Evolutionary conservation across 2,888 invertebrate species (phyloP).

Genomic region (Agonopterix heracliana): DNA sequence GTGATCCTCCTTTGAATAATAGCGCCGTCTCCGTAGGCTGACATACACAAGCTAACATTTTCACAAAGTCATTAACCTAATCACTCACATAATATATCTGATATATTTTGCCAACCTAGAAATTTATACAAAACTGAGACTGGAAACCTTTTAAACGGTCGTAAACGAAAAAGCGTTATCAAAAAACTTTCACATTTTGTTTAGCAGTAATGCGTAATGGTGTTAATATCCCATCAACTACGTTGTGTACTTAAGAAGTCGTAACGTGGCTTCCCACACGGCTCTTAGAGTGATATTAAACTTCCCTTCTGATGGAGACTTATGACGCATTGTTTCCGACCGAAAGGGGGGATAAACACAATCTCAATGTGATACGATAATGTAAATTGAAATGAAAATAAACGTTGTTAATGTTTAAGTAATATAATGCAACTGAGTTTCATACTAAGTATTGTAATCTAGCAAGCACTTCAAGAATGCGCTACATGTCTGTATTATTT

Average conservation of each 20-base stretch:
- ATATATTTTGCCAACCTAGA: background rate
- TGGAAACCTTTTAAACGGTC: slow-evolving; percentile 12
- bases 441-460: too few species aligned
- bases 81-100: slow-evolving; percentile 45
- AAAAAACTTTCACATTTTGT: slow-evolving; percentile 1
- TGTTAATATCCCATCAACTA: background rate
- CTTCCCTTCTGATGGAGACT: slow-evolving; percentile 27
- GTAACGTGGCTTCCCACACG: slow-evolving; percentile 16
- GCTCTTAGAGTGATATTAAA: slow-evolving; percentile 33
- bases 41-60: slow-evolving; percentile 82
- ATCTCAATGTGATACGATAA: slow-evolving; percentile 11
- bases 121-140: background rate
- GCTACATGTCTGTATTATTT: too few species aligned
- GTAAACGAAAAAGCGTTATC: background rate
- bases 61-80: slow-evolving; percentile 45
- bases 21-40: slow-evolving; percentile 78
- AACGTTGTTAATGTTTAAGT: too few species aligned
- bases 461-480: too few species aligned
- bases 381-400: too few species aligned
- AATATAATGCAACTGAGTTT: too few species aligned
- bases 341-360: slow-evolving; percentile 24
- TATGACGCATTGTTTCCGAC: slow-evolving; percentile 32
- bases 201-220: background rate
- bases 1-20: slow-evolving; percentile 70
- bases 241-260: slow-evolving; percentile 24